phyloP scores from a whole-genome alignment of 2,888 invertebrate genomes.

The Torymus texanus region DNA sequence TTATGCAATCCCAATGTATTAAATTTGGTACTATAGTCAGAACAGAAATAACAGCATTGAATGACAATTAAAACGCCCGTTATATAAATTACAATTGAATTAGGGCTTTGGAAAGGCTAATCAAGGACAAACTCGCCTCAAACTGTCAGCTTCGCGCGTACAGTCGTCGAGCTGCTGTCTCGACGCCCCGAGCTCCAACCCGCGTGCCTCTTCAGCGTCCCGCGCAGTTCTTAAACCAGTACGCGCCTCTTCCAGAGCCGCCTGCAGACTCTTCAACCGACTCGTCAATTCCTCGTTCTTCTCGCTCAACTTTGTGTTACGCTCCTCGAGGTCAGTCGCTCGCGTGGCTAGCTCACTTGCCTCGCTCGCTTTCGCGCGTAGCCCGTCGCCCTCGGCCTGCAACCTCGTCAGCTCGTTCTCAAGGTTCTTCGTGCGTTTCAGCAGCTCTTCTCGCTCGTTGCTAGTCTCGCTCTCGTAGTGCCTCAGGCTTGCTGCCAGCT shows the following conservation, averaged over 20 bases:
- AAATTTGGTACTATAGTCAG: no score
- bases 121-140: constrained; percentile 50
- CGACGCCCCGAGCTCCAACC: constrained; percentile 47
- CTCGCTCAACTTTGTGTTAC: not conserved
- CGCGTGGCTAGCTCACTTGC: no score
- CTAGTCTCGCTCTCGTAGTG: constrained; percentile 50
- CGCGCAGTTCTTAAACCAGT: constrained; percentile 44
- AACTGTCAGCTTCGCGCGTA: constrained; percentile 53
- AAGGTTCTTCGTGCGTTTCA: constrained; percentile 3
- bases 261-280: constrained; percentile 46
- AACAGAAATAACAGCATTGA: no score
- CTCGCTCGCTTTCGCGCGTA: constrained; percentile 8
- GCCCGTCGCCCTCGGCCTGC: constrained; percentile 23
- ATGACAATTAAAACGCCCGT: no score
- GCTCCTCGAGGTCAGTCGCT: no score
- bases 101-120: not conserved
- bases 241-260: constrained; percentile 44
- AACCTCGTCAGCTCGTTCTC: constrained; percentile 46
- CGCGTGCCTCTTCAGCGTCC: constrained; percentile 10
- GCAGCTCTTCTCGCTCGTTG: not conserved
- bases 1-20: no score
- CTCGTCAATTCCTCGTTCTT: not conserved
- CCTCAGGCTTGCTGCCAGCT: not conserved
- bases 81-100: no score
- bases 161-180: constrained; percentile 49